Evolutionary conservation across 2,797 vertebrate species (phyloP).

Genomic region (Tiaroga cobitis): DNA sequence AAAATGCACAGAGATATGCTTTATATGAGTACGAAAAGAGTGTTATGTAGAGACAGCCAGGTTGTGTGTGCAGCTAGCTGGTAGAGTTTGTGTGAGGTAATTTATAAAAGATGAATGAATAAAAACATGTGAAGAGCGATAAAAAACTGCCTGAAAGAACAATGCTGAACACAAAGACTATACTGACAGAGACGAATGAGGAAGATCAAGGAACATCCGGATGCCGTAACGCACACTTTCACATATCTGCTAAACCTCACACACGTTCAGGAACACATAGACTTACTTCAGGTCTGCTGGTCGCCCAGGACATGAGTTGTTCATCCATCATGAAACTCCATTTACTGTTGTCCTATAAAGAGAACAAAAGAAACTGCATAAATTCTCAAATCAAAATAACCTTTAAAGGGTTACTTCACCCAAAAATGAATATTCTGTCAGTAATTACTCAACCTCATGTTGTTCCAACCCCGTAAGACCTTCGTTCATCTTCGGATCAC

Average conservation of each 20-base stretch:
- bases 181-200: constrained; percentile 36
- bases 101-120: constrained; percentile 26
- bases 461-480: too few species aligned
- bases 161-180: constrained; percentile 16
- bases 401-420: neutral
- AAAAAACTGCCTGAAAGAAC: constrained; percentile 15
- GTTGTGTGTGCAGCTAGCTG: neutral
- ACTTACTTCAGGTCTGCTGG: constrained; percentile 80
- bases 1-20: neutral
- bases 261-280: constrained; percentile 7
- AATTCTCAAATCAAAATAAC: neutral
- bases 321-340: constrained; percentile 87
- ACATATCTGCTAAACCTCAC: constrained; percentile 31
- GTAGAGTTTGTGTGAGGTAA: neutral
- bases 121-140: constrained; percentile 20
- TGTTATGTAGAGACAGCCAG: neutral
- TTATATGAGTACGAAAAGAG: neutral
- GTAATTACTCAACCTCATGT: too few species aligned
- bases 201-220: neutral
- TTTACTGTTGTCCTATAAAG: constrained; percentile 81
- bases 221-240: neutral
- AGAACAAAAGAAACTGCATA: neutral
- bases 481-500: too few species aligned
- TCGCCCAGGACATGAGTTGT: constrained; percentile 85
- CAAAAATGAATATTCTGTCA: too few species aligned